Evolutionary conservation across 2,888 invertebrate genomes (phyloP).

Genomic region (Itoplectis maculator): DNA sequence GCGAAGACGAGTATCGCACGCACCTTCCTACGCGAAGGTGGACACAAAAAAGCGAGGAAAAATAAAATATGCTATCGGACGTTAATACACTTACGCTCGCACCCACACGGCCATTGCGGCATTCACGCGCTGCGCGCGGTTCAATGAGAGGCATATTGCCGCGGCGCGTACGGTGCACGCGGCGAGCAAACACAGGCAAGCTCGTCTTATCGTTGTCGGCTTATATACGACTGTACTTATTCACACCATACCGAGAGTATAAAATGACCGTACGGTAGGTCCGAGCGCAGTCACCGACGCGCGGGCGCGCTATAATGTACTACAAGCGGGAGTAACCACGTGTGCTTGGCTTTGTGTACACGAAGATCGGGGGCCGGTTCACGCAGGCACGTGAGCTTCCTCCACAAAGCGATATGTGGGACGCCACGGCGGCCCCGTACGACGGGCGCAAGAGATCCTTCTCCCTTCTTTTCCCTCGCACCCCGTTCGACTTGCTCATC

Average conservation of each 20-base stretch:
- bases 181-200: conserved; percentile 33
- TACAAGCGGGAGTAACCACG: conserved; percentile 22
- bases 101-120: conserved; percentile 63
- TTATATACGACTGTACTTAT: conserved; percentile 63
- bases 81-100: conserved; percentile 61
- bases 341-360: conserved; percentile 4
- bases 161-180: conserved; percentile 12
- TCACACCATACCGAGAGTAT: conserved; percentile 61
- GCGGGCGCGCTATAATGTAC: conserved; percentile 47
- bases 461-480: conserved; percentile 18
- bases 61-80: conserved; percentile 33
- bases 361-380: conserved; percentile 45
- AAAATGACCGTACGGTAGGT: conserved; percentile 63
- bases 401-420: conserved; percentile 78
- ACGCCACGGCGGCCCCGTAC: conserved; percentile 74
- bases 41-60: conserved; percentile 19
- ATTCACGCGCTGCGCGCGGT: conserved; percentile 53
- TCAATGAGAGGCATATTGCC: conserved; percentile 65
- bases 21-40: conserved; percentile 36
- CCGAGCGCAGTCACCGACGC: conserved; percentile 12
- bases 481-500: conserved; percentile 39
- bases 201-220: conserved; percentile 62
- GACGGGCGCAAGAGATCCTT: conserved; percentile 52
- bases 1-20: conserved; percentile 5
- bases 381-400: conserved; percentile 64